Base-by-base conservation (phyloP, 1,140 invertebrate genomes). In the Heliconius hewitsoni region DNA sequence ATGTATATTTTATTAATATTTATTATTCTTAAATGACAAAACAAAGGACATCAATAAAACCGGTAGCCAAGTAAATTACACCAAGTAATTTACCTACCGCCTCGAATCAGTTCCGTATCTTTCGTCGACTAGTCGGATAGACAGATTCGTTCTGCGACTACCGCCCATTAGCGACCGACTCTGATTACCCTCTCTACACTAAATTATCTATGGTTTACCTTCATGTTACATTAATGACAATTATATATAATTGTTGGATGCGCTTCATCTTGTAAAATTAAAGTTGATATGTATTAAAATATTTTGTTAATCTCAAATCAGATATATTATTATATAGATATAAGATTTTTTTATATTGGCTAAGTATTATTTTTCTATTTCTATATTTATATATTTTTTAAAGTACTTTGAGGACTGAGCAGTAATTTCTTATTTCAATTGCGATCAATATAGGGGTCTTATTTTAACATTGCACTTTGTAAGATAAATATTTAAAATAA, bases 101-200 rank as follows among this genome's bases (percentile, higher is more conserved):
- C 37, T 42, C 66, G 71, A 81, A 81, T 81, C 75, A 39, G 80
- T 81, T 81, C 73, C 73, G 72, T 78, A 23, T 77, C 71, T 76
- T 78, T 23, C 73, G 60, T 73, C 42, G 34, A 74, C 50, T 23
- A 50, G 81, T 84, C 77, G 85, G 87, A 91, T 91, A 89, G 85
- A 87, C 73, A 82, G 85, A 93, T 93, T 94, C 87, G 91, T 87
- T 89, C 90, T 89, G 89, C 89, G 81, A 88, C 89, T 90, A 87
- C 78, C 85, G 87, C 77, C 85, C 85, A 90, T 90, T 91, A 93
- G 84, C 85, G 84, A 85, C 86, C 83, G 87, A 81, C 84, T 87
- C 83, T 90, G 88, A 93, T 90, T 88, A 84, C 88, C 83, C 80
- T 84, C 83, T 81, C 74, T 83, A 84, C 85, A 83, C 81, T 86